These are phyloP conservation scores for Pseudopleuronectes americanus DNA, from an alignment of 2,797 vertebrate species.

Conservation along the genomic window DNA sequence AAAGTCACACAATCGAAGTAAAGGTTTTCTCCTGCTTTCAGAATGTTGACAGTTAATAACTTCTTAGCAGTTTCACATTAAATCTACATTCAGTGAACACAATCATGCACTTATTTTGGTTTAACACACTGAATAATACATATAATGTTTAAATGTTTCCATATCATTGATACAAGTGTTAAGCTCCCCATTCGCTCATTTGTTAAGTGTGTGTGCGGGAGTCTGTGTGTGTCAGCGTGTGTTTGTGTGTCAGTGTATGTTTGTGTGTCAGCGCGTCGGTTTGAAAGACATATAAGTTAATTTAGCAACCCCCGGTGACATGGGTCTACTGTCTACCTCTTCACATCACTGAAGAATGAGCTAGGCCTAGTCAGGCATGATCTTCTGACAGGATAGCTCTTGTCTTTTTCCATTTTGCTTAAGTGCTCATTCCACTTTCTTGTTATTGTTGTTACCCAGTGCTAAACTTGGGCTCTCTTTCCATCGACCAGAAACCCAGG, in stretches of 20 bases:
- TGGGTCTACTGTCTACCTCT: slow-evolving; percentile 40
- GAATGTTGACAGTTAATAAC: neutral
- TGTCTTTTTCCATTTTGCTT: slow-evolving; percentile 63
- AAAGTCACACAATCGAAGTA: neutral
- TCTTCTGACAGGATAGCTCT: slow-evolving; percentile 50
- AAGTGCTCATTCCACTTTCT: slow-evolving; percentile 43
- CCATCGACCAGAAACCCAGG: slow-evolving; percentile 56
- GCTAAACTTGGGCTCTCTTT: slow-evolving; percentile 48
- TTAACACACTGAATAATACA: neutral
- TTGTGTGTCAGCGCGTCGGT: neutral
- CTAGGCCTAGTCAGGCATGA: slow-evolving; percentile 69
- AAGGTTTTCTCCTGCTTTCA: neutral
- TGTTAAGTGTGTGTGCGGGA: neutral
- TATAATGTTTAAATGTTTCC: neutral
- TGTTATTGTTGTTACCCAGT: slow-evolving; percentile 63
- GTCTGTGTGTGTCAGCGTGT: slow-evolving; percentile 11
- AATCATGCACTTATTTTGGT: neutral
- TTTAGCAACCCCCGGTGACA: slow-evolving; percentile 46
- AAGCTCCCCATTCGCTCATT: neutral
- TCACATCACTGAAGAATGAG: slow-evolving; percentile 67
- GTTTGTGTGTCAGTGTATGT: neutral
- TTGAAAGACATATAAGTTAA: slow-evolving; percentile 15
- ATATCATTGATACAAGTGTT: neutral
- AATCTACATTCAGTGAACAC: neutral
- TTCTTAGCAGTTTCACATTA: too few relatives aligned